Evolutionary conservation across 2,797 vertebrate genomes (phyloP), one percentile per base, ranked within the genome.

Genomic region (Cynodonichthys magdalenae): DNA sequence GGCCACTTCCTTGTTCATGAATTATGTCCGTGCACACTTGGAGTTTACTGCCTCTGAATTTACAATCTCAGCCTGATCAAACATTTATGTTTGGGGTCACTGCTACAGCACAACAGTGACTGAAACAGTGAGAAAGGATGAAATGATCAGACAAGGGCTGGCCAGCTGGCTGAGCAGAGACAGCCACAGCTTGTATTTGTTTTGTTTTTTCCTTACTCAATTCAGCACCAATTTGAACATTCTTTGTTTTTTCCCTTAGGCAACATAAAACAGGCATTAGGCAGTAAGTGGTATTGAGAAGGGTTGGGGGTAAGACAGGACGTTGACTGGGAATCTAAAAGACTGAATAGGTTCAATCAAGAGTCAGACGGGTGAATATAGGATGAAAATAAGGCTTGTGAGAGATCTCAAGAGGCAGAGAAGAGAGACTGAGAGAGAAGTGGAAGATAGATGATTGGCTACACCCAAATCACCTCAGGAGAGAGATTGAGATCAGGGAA

Each of bases 401-500:
- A 84, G 82, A 75, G 81, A 77, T 75, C 74, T 81, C 27, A 65
- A 63, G 39, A 59, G 51, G 50, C 50, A 62, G 50, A 51, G 36
- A 31, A 57, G 42, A 69, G 50, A 47, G 61, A 69, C 47, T 60
- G 36, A 50, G 47, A 48, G 36, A 70, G 50, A 39, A 55, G 56
- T 52, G 44, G 34, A 45, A 71, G 53, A 68, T 39, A 17, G 55
- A 34, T 59, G 69, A 82, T 66, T 41, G 59, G 56, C 47, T 71
- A 52, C 46, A 58, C 51, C 57, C 45, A 81, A 71, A 86, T 80
- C 63, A 80, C 63, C 76, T 51, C 52, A 15, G 76, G 71, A 84
- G 60, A 81, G 55, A 81, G 55, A 84, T 45, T 46, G 66, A 79
- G 75, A 80, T 70, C 66, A 85, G 84, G 84, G 62, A 80, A 59